Base-by-base conservation (phyloP, 1,140 invertebrate species). In the Nautilus pompilius region DNA sequence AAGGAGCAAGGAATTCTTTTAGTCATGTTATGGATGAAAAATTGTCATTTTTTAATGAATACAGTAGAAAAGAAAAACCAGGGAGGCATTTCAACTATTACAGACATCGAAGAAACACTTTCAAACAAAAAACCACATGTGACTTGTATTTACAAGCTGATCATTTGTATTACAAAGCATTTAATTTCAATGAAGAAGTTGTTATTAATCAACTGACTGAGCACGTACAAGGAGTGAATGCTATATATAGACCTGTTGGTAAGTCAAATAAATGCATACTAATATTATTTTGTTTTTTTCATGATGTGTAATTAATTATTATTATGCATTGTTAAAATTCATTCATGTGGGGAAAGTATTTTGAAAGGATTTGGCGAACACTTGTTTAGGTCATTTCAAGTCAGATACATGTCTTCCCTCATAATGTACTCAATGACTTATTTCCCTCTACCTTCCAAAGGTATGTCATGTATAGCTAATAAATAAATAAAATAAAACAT, bases 141-240 rank as follows among this genome's bases (percentile, higher is more conserved):
- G 93, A 95, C 89, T 83, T 97, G 17, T 97, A 96, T 82, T 84
- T 96, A 66, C 93, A 96, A 84, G 94, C 94, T 2, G 94, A 96
- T 85, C 93, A 96, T 85, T 89, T 95, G 77, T 96, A 96, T 83
- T 96, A 90, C 80, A 87, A 94, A 74, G 90, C 92, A 83, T 93
- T 95, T 80, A 91, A 92, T 32, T 92, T 91, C 15, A 92, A 96
- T 76, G 93, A 95, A 79, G 93, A 97, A 79, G 92, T 93, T 0
- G 94, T 93, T 76, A 96, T 97, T 70, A 93, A 96, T 81, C 91
- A 95, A 28, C 95, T 97, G 87, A 95, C 93, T 0, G 85, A 93
- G 56, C 93, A 96, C 77, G 93, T 96, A 17, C 94, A 97, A 78
- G 87, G 93, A 76, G 93, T 96, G 63, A 96, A 96, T 82, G 87